phyloP scores from a whole-genome alignment of 2,113 vertebrate species.

The Herpailurus yagouaroundi region DNA sequence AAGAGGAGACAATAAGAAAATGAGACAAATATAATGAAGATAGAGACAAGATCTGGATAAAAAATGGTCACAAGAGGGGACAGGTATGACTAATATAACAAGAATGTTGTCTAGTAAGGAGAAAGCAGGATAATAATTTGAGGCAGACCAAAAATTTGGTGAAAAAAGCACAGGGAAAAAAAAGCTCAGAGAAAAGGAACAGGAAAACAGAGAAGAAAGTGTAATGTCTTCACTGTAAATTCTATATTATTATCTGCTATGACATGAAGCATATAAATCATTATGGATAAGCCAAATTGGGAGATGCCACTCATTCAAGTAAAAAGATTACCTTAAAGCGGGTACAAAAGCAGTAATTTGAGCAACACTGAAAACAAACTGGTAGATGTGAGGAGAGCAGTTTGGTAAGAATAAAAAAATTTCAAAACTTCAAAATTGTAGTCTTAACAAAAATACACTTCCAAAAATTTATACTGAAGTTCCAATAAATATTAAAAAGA shows the following conservation, averaged over 20 bases:
- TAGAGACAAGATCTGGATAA: not conserved
- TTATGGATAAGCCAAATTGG: not conserved
- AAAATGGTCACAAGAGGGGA: not conserved
- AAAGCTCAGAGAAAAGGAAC: not conserved
- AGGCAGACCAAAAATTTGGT: not conserved
- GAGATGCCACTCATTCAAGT: not conserved
- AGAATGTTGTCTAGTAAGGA: not conserved
- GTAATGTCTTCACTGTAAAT: not conserved
- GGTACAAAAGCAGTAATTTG: not conserved
- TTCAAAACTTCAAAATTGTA: not conserved
- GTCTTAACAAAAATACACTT: constrained; percentile 25
- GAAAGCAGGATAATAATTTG: not conserved
- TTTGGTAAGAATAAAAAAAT: not conserved
- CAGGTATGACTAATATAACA: not conserved
- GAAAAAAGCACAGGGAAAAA: not conserved
- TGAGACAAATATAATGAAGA: not conserved
- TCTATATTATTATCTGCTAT: not conserved
- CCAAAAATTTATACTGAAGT: not conserved
- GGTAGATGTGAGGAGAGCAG: not conserved
- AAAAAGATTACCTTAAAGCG: not conserved
- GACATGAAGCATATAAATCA: not conserved
- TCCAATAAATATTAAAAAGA: not conserved
- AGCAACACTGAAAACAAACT: not conserved
- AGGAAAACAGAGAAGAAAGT: not conserved
- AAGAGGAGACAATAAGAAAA: not conserved